Evolutionary conservation across 1,140 invertebrate genomes (phyloP), one percentile per base, ranked within the genome.

Genomic region (Drosophila triauraria): DNA sequence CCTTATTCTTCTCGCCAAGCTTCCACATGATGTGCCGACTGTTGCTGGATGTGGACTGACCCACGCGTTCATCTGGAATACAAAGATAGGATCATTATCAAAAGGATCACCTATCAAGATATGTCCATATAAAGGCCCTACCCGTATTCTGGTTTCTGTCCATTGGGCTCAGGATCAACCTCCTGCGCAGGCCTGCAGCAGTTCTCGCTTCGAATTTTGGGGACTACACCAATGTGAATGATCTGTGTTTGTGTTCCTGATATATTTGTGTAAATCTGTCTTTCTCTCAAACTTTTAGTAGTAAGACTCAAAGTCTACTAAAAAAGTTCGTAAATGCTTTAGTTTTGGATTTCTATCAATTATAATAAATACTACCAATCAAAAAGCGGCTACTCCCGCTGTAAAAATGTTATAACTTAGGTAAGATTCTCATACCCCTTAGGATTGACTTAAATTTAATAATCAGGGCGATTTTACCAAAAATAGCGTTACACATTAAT

Each of bases 21-120:
- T 82, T 76, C 79, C 82, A 87, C 80, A 86, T 80, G 30, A 82
- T 82, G 20, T 76, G 71, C n/a, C 79, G 83, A 54, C 79, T 82
- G 68, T 57, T 70, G 43, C 61, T 71, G 12, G 82, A 79, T 17
- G 51, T 60, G n/a, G 71, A 71, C 13, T 62, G 48, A 1, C 7
- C 43, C 64, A 78, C 56, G 42, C 47, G 65, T 6, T 78, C 75
- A 17, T 68, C 74, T 78, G 60, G 3, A 47, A 38, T 8, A 51
- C 4, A 9, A 4, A 60, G 8, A 51, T 6, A 1, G 35, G 35
- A 5, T 4, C 0, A 17, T 35, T 20, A 10, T 20, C 20, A 20
- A 20, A 1, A 20, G 1, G 20, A 46, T 25, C 1, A 47, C 20
- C n/a, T 9, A 20, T 6, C 15, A 7, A n/a, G 15, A n/a, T n/a